Base-by-base conservation (phyloP, 2,888 invertebrate species). In the Capitulum mitella region DNA sequence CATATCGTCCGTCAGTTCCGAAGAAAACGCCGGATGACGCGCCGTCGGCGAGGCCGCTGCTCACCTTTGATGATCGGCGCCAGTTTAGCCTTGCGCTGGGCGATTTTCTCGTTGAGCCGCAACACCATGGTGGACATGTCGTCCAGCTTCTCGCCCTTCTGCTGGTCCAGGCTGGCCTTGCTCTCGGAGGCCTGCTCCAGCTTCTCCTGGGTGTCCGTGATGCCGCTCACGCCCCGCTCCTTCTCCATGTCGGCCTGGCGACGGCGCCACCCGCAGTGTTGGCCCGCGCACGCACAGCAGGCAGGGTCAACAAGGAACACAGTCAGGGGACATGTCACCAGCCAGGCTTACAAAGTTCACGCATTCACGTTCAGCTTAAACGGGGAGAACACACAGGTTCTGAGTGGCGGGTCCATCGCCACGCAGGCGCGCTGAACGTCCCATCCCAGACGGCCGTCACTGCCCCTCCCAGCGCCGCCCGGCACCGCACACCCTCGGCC, bases 51-150 rank as follows among this genome's bases (percentile, higher is more conserved):
- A n/a, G 40, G 40, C 58, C 51, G 51, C 22, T 43, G 29, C 78
- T 78, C 81, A 84, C 85, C 84, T 83, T 88, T 87, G 46, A 89
- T 87, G 51, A 89, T 84, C 3, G 89, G 89, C 1, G 89, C 88
- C 75, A 89, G 84, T 83, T 89, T 89, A 58, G 89, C 89, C 80
- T 91, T 90, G 85, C 90, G 90, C 78, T 89, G 88, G 6, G 90
- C 89, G 79, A 92, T 88, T 86, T 89, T 86, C 37, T 85, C 83
- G 83, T 87, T 87, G 34, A 89, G 85, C 79, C 87, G 84, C 78
- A 85, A 84, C 16, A 88, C 88, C 84, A 88, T 86, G 48, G 85
- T 84, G 0, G 88, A 87, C 85, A 89, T 88, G 83, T 88, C 88
- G 80, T 88, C 87, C 80, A 88, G 83, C 34, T 87, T 88, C 78